These are phyloP conservation scores for Blastomussa wellsi DNA, from an alignment of 92 coral and sea anemone species.

Conservation along the genomic window DNA sequence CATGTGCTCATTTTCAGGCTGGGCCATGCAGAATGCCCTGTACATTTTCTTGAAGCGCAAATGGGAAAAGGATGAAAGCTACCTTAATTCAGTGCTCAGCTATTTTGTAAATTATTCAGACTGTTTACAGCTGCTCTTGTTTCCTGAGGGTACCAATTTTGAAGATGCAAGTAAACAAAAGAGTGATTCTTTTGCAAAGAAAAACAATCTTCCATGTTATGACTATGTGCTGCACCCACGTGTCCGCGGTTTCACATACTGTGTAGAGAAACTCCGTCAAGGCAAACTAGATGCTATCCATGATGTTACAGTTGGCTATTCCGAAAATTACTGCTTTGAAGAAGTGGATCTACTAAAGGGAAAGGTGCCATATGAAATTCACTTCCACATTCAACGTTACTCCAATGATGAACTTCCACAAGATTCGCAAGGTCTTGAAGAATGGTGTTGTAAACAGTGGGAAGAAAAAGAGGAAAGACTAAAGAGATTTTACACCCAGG, in stretches of 20 bases:
- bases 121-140: slow-evolving; percentile 88
- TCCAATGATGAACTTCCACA: slow-evolving; percentile 71
- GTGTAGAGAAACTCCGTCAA: slow-evolving; percentile 77
- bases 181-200: slow-evolving; percentile 87
- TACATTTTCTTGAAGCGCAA: slow-evolving; percentile 82
- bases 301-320: slow-evolving; percentile 94
- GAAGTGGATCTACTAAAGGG: slow-evolving; percentile 82
- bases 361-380: slow-evolving; percentile 82
- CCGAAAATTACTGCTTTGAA: slow-evolving; percentile 62
- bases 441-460: slow-evolving; percentile 90
- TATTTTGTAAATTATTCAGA: slow-evolving; percentile 75
- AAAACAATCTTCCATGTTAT: slow-evolving; percentile 79
- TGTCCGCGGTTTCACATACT: slow-evolving; percentile 87
- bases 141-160: slow-evolving; percentile 95
- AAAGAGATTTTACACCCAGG: slow-evolving; percentile 65
- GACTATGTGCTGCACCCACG: slow-evolving; percentile 95
- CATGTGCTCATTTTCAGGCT: slow-evolving; percentile 57
- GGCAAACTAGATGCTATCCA: slow-evolving; percentile 80
- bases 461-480: slow-evolving; percentile 81
- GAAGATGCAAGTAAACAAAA: slow-evolving; percentile 60
- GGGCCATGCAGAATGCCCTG: slow-evolving; percentile 99
- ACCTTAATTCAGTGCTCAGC: slow-evolving; percentile 70
- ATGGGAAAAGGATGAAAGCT: slow-evolving; percentile 91
- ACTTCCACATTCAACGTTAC: slow-evolving; percentile 85
- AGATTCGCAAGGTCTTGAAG: slow-evolving; percentile 69